phyloP scores from a whole-genome alignment of 2,888 invertebrate species.

The Apodemia hepburni region DNA sequence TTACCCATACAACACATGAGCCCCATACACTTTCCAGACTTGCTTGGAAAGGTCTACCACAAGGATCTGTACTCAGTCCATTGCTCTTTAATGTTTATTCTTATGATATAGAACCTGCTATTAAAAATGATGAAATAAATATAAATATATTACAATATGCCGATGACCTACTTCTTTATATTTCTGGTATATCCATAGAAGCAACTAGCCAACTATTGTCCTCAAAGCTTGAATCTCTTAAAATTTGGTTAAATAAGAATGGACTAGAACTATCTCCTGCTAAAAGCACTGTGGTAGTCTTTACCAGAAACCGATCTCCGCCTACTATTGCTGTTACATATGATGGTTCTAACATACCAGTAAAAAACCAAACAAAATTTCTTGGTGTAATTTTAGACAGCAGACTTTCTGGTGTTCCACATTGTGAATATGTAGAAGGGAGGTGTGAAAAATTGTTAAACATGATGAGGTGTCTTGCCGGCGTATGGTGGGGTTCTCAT shows the following conservation, averaged over 20 bases:
- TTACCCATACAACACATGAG: neutral
- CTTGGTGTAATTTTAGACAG: neutral
- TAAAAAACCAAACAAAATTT: constrained; percentile 3
- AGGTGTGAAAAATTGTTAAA: constrained; percentile 3
- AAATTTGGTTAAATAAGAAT: neutral
- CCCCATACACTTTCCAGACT: neutral
- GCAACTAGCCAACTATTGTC: neutral
- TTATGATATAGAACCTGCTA: neutral
- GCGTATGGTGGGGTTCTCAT: constrained; percentile 3
- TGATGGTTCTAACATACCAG: neutral
- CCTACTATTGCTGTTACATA: neutral
- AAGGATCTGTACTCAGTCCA: constrained; percentile 5
- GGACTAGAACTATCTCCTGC: neutral
- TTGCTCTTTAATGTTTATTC: neutral
- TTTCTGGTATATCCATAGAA: neutral
- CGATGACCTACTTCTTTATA: neutral
- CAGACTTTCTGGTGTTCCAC: neutral
- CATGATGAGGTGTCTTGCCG: neutral
- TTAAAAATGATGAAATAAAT: neutral
- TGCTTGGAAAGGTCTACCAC: neutral
- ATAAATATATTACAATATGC: neutral
- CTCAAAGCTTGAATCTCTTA: neutral
- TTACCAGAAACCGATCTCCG: neutral
- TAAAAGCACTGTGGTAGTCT: neutral
- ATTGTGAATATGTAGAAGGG: neutral